A percentile compares a stretch with the other conserved stretches of the same genome.
phyloP scores from a whole-genome alignment of 2,797 vertebrate genomes.

The Oryzias dopingdopingensis region DNA sequence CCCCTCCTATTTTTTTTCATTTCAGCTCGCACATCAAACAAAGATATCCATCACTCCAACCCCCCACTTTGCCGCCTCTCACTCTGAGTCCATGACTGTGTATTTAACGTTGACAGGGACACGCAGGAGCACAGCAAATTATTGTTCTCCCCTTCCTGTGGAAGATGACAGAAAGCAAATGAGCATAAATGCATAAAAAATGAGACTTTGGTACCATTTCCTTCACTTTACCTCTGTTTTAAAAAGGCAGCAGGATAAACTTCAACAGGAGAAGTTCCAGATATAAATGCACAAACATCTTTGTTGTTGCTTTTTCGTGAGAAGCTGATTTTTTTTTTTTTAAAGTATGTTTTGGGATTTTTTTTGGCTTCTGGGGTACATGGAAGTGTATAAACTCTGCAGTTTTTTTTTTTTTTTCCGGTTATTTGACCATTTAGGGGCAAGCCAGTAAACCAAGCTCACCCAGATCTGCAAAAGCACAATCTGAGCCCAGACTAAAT shows the following conservation, averaged over 20 bases:
- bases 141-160: conserved; percentile 27
- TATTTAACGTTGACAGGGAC: conserved; percentile 59
- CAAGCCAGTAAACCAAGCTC: too few species aligned
- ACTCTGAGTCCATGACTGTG: conserved; percentile 43
- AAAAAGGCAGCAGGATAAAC: conserved; percentile 35
- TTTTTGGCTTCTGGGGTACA: too few species aligned
- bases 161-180: conserved; percentile 1
- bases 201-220: conserved; percentile 18
- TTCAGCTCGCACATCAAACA: conserved; percentile 63
- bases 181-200: neutral
- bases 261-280: conserved; percentile 12
- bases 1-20: conserved; percentile 50
- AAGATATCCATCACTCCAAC: conserved; percentile 68
- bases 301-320: too few species aligned
- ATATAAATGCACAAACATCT: too few species aligned
- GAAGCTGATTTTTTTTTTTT: too few species aligned
- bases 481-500: too few species aligned
- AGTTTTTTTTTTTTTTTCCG: too few species aligned
- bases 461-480: too few species aligned
- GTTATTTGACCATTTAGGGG: too few species aligned
- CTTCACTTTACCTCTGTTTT: conserved; percentile 33
- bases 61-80: conserved; percentile 35
- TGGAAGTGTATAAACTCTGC: too few species aligned
- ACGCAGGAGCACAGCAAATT: conserved; percentile 38
- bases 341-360: too few species aligned